These are phyloP conservation scores for Sakesphorus luctuosus DNA, from an alignment of 2,113 vertebrate genomes.

Conservation along the genomic window DNA sequence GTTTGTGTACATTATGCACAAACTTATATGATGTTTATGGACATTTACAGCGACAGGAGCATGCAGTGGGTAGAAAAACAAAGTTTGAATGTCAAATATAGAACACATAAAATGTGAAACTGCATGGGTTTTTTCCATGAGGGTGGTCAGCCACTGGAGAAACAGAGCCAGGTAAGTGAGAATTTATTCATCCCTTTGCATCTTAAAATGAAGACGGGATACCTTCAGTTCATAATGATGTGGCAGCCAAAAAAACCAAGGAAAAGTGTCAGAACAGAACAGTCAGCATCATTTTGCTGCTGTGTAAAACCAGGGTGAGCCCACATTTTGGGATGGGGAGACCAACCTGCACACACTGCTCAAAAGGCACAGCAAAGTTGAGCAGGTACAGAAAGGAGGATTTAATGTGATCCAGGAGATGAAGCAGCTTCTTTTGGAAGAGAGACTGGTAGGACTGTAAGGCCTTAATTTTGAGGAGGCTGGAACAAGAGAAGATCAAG, in stretches of 20 bases:
- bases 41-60: background rate
- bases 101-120: background rate
- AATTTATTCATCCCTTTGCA: background rate
- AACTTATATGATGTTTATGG: background rate
- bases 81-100: background rate
- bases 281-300: background rate
- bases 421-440: background rate
- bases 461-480: background rate
- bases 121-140: background rate
- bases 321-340: background rate
- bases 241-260: background rate
- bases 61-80: background rate
- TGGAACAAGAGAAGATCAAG: background rate
- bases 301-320: background rate
- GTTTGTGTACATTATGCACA: background rate
- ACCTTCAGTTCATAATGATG: background rate
- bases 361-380: background rate
- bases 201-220: background rate
- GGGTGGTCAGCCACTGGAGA: background rate
- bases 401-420: background rate
- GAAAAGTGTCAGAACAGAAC: background rate
- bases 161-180: background rate
- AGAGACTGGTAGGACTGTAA: background rate
- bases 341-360: background rate
- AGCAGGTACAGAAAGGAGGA: background rate